phyloP scores from a whole-genome alignment of 2,797 vertebrate genomes.

The Smutsia temminckii region DNA sequence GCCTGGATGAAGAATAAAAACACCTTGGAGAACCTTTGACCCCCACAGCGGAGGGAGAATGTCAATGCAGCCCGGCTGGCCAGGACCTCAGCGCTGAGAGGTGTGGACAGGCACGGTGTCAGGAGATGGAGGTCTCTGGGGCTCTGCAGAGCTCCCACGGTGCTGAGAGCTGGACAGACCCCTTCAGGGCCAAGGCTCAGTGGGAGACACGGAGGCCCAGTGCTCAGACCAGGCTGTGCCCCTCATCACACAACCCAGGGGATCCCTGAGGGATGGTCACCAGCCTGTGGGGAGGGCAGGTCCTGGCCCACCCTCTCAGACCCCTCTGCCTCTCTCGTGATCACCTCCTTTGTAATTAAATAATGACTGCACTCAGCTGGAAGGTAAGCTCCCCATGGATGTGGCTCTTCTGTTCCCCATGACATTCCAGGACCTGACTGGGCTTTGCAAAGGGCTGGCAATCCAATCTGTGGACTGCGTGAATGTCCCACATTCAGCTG shows the following conservation, averaged over 20 bases:
- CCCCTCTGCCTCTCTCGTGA: neutral
- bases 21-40: conserved; percentile 52
- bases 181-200: neutral
- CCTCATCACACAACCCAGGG: neutral
- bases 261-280: neutral
- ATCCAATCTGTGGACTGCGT: neutral
- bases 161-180: neutral
- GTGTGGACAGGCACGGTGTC: fast-evolving
- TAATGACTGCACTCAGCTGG: neutral
- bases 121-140: neutral
- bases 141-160: fast-evolving
- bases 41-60: neutral
- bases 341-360: neutral
- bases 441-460: neutral
- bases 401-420: neutral
- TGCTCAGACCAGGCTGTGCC: neutral
- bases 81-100: neutral
- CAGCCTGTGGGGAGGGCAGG: neutral
- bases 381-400: fast-evolving
- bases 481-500: neutral
- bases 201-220: neutral
- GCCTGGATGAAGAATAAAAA: conserved; percentile 57
- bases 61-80: neutral
- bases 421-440: neutral
- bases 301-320: neutral